Evolutionary conservation across 23 tunicate genomes (phyloP).

Genomic region (Botrylloides violaceus): DNA sequence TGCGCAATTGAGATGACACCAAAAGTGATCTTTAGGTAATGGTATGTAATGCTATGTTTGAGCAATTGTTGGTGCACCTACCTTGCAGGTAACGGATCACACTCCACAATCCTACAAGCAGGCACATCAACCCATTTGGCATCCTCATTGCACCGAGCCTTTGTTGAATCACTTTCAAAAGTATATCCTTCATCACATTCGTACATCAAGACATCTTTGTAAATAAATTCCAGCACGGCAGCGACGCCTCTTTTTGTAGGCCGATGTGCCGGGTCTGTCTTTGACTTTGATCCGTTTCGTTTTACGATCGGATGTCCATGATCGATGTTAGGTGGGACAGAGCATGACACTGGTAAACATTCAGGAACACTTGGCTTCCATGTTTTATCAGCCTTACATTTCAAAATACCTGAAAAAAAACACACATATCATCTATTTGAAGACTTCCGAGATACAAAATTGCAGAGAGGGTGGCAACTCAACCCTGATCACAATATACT

Average conservation of each 20-base stretch:
- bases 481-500: too few relatives aligned
- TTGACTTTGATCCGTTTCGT: background rate
- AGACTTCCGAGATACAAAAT: too few relatives aligned
- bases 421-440: too few relatives aligned
- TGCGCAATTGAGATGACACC: too few relatives aligned
- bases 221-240: background rate
- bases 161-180: background rate
- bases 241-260: conserved; percentile 1
- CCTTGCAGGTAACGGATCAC: conserved; percentile 16
- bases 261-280: background rate
- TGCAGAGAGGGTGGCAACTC: too few relatives aligned
- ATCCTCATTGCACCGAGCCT: conserved; percentile 6
- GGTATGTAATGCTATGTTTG: too few relatives aligned
- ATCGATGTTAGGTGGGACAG: conserved; percentile 26
- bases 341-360: conserved; percentile 75
- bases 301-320: conserved; percentile 29
- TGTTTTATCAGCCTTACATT: conserved; percentile 26
- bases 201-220: background rate
- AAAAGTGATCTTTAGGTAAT: too few relatives aligned
- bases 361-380: conserved; percentile 47
- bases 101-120: conserved; percentile 6
- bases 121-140: conserved; percentile 11
- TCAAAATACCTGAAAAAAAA: conserved; percentile 18
- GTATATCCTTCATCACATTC: conserved; percentile 9
- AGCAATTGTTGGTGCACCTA: too few relatives aligned